Base-by-base conservation (phyloP, 1,140 invertebrate genomes). In the Pogonomyrmex californicus region DNA sequence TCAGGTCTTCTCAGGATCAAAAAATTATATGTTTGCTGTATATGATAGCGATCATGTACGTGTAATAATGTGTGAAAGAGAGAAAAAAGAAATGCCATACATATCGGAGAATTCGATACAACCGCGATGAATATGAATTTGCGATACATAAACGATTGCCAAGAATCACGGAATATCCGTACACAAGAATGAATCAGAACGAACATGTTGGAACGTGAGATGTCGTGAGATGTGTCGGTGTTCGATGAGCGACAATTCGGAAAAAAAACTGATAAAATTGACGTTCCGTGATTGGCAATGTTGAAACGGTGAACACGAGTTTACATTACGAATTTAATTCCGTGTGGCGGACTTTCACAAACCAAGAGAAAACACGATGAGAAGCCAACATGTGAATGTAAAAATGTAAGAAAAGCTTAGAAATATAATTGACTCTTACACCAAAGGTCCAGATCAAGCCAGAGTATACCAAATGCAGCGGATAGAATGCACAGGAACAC, bases 401-500 rank as follows among this genome's bases (percentile, higher is more conserved):
- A 93, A 92, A 91, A 93, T 92, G 87, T 93, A 93, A 92, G 88
- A 90, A 92, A 94, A 95, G 93, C 93, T 95, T 95, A 95, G 92
- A 93, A 93, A 94, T 95, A 94, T 94, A 92, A 92, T 95, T 94
- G 92, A 95, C 94, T 95, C 95, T 95, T 95, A 95, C 95, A 95
- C 95, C 94, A 95, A 81, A 94, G 93, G 92, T 95, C 95, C 95
- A 95, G 94, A 95, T 95, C 93, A 95, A 95, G 95, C 94, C 95
- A 95, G 94, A 95, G 94, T 94, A 93, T 95, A 95, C 95, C 94
- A 95, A 95, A 95, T 94, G 95, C 95, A 95, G 95, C 94, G 90
- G 94, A 95, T 92, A 95, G 94, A 95, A 95, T 95, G 93, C 94
- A 95, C 93, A 95, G 94, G 94, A 95, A 95, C 94, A 95, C 93